Evolutionary conservation across 2,888 invertebrate genomes (phyloP).

Genomic region (Acanthosoma haemorrhoidale): DNA sequence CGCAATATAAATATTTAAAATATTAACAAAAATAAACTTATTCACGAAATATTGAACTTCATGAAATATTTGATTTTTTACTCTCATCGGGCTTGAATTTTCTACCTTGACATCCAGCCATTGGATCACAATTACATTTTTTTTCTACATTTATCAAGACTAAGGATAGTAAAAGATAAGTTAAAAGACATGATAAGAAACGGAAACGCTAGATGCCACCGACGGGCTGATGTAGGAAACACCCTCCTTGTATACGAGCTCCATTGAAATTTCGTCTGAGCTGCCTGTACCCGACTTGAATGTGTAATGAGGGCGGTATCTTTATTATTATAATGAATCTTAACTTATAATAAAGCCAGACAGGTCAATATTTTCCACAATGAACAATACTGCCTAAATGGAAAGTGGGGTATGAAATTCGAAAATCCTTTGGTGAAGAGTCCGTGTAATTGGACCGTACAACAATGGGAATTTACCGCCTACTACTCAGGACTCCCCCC

Average conservation of each 20-base stretch:
- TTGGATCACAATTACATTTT: no score
- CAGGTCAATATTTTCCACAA: neutral
- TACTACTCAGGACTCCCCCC: neutral
- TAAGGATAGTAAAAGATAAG: no score
- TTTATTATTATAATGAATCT: neutral
- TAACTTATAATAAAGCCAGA: neutral
- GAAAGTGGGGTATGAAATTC: neutral
- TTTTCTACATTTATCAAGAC: no score
- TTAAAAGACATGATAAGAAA: no score
- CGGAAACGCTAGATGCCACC: neutral
- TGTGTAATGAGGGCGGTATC: neutral
- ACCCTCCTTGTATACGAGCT: neutral
- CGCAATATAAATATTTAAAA: no score
- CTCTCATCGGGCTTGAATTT: no score
- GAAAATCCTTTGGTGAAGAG: no score
- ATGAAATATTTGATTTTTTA: no score
- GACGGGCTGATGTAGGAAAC: neutral
- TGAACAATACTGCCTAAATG: conserved; percentile 4
- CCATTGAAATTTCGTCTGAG: conserved; percentile 1
- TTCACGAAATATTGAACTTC: no score
- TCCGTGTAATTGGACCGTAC: neutral
- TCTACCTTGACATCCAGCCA: no score
- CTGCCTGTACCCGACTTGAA: neutral
- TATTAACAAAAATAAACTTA: no score
- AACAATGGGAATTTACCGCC: neutral